Percentiles rank a stretch among this genome's conserved stretches.
Evolutionary conservation across 2,113 vertebrate species (phyloP).

Genomic region (Alosa alosa): DNA sequence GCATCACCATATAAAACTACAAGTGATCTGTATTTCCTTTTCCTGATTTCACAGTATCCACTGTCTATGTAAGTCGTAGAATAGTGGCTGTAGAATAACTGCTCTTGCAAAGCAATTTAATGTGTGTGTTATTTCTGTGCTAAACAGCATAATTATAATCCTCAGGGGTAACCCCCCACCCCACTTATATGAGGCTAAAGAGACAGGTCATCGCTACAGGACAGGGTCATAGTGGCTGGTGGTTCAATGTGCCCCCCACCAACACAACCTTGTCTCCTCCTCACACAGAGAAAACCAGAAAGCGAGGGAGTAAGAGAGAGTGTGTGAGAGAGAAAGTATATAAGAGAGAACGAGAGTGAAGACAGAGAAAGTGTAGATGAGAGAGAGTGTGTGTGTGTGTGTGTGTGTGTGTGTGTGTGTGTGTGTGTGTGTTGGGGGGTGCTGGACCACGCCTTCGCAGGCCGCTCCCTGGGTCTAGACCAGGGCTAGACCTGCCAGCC

Average conservation of each 20-base stretch:
- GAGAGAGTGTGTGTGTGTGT: not conserved
- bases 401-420: not conserved
- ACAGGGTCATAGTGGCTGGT: constrained; percentile 72
- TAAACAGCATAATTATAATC: not conserved
- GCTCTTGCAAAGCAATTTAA: not conserved
- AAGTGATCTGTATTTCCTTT: not conserved
- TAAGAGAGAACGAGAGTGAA: constrained; percentile 43
- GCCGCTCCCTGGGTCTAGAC: constrained; percentile 73
- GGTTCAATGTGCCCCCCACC: constrained; percentile 43
- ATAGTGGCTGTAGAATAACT: not conserved
- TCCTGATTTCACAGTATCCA: not conserved
- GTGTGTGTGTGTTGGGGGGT: not conserved
- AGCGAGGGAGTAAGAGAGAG: constrained; percentile 47
- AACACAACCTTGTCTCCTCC: constrained; percentile 49
- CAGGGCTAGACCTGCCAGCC: constrained; percentile 71
- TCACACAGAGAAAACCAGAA: not conserved
- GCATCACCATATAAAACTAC: not conserved
- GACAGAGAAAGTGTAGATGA: constrained; percentile 43
- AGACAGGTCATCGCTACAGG: constrained; percentile 42
- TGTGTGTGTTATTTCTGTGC: not conserved
- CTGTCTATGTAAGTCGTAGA: not conserved
- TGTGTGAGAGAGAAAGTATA: constrained; percentile 15
- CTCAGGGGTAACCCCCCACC: not conserved
- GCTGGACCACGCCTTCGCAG: constrained; percentile 62
- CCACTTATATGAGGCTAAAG: constrained; percentile 2